These are phyloP conservation scores for Oxyruncus cristatus DNA, from an alignment of 2,113 vertebrate genomes.

Conservation along the genomic window DNA sequence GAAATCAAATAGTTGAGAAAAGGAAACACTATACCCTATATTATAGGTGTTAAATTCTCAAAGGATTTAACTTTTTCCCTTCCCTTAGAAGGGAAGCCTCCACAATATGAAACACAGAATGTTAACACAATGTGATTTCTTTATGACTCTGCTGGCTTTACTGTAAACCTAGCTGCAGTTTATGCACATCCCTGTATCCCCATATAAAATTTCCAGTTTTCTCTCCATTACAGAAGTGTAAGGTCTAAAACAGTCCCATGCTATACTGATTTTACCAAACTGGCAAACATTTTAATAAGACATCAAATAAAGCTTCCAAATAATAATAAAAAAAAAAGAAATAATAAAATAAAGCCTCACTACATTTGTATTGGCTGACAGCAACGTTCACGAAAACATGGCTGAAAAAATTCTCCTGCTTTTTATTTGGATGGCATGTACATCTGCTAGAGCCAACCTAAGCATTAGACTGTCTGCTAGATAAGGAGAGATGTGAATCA, in stretches of 20 bases:
- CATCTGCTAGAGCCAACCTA: not conserved
- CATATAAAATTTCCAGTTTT: not conserved
- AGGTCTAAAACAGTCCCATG: not conserved
- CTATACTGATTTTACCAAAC: not conserved
- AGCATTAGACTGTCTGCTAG: not conserved
- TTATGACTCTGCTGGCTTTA: not conserved
- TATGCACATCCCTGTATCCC: not conserved
- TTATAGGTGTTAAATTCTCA: not conserved
- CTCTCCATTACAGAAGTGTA: not conserved
- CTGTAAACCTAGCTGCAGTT: not conserved
- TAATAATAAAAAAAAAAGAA: not conserved
- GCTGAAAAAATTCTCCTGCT: not conserved
- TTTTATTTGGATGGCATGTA: not conserved
- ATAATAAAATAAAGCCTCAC: not conserved
- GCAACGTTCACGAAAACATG: not conserved
- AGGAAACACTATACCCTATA: not conserved
- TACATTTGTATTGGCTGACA: not conserved
- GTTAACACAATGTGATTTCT: not conserved
- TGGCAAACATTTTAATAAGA: not conserved
- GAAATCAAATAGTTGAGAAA: not conserved
- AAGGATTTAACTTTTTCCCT: too few relatives aligned
- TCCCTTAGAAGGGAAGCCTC: not conserved
- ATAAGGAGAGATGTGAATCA: not conserved
- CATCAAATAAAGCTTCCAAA: not conserved
- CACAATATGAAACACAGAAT: not conserved